These are phyloP conservation scores for Mionectes olivaceus DNA, from an alignment of 2,797 vertebrate species.

Conservation along the genomic window DNA sequence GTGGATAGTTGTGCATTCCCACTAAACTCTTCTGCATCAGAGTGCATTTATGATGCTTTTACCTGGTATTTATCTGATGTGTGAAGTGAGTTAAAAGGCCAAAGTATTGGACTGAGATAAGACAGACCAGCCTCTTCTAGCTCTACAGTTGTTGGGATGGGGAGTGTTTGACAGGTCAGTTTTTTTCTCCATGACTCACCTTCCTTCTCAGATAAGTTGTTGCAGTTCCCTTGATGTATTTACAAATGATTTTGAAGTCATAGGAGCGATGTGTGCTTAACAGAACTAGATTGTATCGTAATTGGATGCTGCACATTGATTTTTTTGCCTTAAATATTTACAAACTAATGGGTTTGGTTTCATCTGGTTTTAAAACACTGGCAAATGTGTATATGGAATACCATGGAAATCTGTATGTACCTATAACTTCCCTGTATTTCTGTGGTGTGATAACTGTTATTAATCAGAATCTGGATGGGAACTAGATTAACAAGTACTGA, in stretches of 20 bases:
- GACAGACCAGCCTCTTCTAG: background rate
- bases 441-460: background rate
- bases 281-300: background rate
- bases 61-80: background rate
- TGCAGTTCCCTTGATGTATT: background rate
- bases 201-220: background rate
- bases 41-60: background rate
- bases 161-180: background rate
- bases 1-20: background rate
- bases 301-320: background rate
- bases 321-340: background rate
- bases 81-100: background rate
- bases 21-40: background rate
- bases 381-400: background rate
- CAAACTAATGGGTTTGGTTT: background rate
- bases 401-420: background rate
- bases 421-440: background rate
- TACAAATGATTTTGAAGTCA: background rate
- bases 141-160: background rate
- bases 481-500: background rate
- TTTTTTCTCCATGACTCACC: background rate
- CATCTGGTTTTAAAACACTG: background rate
- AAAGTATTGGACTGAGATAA: background rate
- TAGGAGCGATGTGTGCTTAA: background rate
- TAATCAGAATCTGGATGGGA: background rate